Conservation (phyloP, 2,113 vertebrate genomes). For the Fulmarus glacialis region DNA sequence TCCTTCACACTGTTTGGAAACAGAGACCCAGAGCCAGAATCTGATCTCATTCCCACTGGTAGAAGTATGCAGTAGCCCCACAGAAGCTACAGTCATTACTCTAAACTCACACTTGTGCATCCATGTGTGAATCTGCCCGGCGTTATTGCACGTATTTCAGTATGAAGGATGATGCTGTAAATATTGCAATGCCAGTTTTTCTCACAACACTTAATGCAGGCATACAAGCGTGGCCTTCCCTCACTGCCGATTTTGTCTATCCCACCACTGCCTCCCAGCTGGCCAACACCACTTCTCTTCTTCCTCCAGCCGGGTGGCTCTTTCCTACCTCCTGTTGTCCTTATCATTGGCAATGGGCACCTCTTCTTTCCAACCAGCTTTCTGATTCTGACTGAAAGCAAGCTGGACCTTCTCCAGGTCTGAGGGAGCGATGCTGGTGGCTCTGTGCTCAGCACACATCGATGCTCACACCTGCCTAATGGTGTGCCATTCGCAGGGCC, state of each 20-base stretch:
- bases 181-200: neutral
- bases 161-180: neutral
- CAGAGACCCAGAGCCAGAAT: constrained; percentile 15
- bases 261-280: neutral
- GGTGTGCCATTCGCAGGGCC: neutral
- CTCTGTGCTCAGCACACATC: neutral
- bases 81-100: constrained; percentile 32
- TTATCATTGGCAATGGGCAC: neutral
- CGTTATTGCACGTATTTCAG: neutral
- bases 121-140: neutral
- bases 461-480: constrained; percentile 27
- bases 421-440: neutral
- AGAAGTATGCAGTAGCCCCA: constrained; percentile 8
- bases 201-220: neutral
- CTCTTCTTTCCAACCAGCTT: constrained; percentile 9
- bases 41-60: constrained; percentile 36
- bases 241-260: neutral
- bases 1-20: constrained; percentile 21
- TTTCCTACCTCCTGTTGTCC: neutral
- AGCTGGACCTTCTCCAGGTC: neutral
- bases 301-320: neutral
- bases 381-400: neutral
- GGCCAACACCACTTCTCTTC: neutral
- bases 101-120: neutral
- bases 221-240: neutral